A percentile compares a stretch with the other conserved stretches of the same genome.
These are phyloP conservation scores for Diabrotica undecimpunctata DNA, from an alignment of 1,140 invertebrate species.

Conservation along the genomic window DNA sequence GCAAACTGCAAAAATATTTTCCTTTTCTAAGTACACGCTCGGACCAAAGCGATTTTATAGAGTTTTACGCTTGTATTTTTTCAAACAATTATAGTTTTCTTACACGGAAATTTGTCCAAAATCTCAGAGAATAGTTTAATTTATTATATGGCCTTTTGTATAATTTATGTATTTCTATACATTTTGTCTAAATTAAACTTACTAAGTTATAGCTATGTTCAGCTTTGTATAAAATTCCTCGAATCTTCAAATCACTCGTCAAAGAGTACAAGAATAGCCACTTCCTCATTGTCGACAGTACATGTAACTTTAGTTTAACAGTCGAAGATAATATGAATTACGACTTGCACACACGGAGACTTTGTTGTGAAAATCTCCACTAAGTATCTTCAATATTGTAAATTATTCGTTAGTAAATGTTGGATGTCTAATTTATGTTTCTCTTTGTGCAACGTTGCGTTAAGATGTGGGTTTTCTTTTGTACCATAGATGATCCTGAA, in stretches of 20 bases:
- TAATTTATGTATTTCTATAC: no score
- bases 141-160: no score
- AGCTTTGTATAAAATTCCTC: background rate
- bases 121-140: no score
- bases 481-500: background rate
- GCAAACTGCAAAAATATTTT: no score
- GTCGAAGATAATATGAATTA: background rate
- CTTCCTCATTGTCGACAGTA: background rate
- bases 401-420: slow-evolving; percentile 1
- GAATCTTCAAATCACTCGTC: background rate
- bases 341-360: background rate
- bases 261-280: background rate
- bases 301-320: background rate
- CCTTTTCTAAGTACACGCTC: no score
- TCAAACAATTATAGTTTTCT: no score
- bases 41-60: no score
- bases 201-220: no score
- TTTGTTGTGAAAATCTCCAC: background rate
- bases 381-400: background rate
- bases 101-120: no score
- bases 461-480: background rate
- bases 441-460: background rate
- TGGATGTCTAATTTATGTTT: background rate
- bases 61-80: no score
- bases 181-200: no score